Base-by-base conservation (phyloP, 2,797 vertebrate genomes). In the Sebastes taczanowskii region DNA sequence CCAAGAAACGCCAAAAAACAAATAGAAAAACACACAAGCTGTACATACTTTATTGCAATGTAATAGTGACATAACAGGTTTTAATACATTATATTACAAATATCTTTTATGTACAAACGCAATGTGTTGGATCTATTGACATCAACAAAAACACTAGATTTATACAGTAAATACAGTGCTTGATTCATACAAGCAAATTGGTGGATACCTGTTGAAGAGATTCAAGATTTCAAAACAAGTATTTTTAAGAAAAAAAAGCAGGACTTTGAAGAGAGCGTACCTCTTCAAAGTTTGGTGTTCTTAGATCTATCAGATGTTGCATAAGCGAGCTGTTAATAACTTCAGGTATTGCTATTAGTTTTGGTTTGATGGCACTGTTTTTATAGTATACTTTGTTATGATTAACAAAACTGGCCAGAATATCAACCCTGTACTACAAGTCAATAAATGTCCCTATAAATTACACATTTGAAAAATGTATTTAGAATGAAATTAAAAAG, bases 111-210 rank as follows among this genome's bases (percentile, higher is more conserved):
- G 93, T 95, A 96, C 95, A 96, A 89, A 95, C 81, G 82, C 91
- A 90, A 89, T 83, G 78, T 91, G 85, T 89, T 89, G 86, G 85
- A 80, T 91, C 86, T 89, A 86, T 89, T 86, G 88, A 92, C 86
- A 93, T 92, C 89, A 94, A 92, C 91, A 91, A 91, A 91, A 38
- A 70, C 80, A 84, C 85, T 86, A 77, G 75, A 93, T 95, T 95
- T 96, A 92, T 95, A 96, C 96, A 96, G 94, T 96, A 96, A 94
- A 93, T 95, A 95, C 93, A 94, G 83, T 90, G 92, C 92, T 93
- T 91, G 91, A 72, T 89, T 90, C 82, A 91, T 79, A 83, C 93
- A 94, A 93, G 92, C 94, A 91, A 83, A 91, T 88, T 32, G 71
- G 23, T 81, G 68, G 64, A 90, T 82, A 89, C 78, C 83, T 91